These are phyloP conservation scores for Eupithecia inturbata DNA, from an alignment of 2,888 invertebrate genomes.

Conservation along the genomic window DNA sequence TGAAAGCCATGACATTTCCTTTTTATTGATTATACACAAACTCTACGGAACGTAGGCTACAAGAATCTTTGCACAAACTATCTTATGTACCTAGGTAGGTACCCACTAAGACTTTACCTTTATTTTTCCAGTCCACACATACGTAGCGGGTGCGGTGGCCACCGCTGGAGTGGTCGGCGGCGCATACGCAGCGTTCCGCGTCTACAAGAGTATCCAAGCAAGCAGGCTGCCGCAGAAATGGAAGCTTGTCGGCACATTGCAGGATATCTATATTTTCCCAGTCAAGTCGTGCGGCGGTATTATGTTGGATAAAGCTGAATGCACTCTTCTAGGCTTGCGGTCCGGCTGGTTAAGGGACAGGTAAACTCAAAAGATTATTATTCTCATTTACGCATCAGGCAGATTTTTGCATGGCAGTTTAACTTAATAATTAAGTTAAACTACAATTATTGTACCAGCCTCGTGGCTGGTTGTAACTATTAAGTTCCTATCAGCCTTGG, in stretches of 20 bases:
- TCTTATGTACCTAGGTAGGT: too few relatives aligned
- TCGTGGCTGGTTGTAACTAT: too few relatives aligned
- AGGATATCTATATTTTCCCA: slow-evolving; percentile 82
- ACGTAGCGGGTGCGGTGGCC: slow-evolving; percentile 57
- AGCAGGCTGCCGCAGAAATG: slow-evolving; percentile 76
- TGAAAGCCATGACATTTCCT: too few relatives aligned
- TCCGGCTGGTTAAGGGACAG: slow-evolving; percentile 83
- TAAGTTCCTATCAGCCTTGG: too few relatives aligned
- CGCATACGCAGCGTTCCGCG: slow-evolving; percentile 64
- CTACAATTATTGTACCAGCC: too few relatives aligned
- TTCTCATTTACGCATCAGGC: background rate
- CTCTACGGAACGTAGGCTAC: too few relatives aligned
- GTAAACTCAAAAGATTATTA: slow-evolving; percentile 45
- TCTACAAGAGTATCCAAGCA: slow-evolving; percentile 53
- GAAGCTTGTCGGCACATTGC: slow-evolving; percentile 84
- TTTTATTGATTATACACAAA: too few relatives aligned
- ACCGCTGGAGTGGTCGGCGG: slow-evolving; percentile 65
- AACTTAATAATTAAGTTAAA: too few relatives aligned
- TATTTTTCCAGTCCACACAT: slow-evolving; percentile 39
- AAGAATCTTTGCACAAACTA: too few relatives aligned
- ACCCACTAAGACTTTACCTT: too few relatives aligned
- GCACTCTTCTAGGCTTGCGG: slow-evolving; percentile 81
- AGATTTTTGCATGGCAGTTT: background rate
- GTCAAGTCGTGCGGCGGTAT: slow-evolving; percentile 85
- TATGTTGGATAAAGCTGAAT: slow-evolving; percentile 76